Evolutionary conservation across 2,797 vertebrate species (phyloP), one percentile per base, ranked within the genome.

Genomic region (Chelon labrosus): DNA sequence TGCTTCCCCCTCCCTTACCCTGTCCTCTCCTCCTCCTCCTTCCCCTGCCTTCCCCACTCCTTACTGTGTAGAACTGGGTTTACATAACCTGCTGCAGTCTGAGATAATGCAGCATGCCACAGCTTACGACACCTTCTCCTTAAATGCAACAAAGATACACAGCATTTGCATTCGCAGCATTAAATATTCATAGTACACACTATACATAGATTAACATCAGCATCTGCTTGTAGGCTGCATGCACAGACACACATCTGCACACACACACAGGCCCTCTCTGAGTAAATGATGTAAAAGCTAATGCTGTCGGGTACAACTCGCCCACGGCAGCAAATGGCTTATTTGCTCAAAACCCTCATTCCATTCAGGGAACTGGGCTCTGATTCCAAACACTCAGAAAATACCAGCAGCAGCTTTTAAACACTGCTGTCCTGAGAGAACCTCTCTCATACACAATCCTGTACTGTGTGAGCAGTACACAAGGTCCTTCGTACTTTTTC

Each of bases 11-110:
- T 7, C 64, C 35, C 53, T 10, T 16, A 31, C 25, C 50, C 12
- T 4, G 13, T 46, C 17, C 6, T 12, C 47, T 14, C 44, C 49
- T 60, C 54, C 54, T 70, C 73, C 70, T 9, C 54, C 10, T 17
- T 22, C 50, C 49, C 64, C 57, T 57, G 69, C 51, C 51, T 5
- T 65, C 49, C 72, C 73, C 74, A 41, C 71, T 68, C 68, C 66
- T 76, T 35, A 50, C 85, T 74, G 75, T 79, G 75, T 85, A 70
- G 69, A 84, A 72, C 19, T 68, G 86, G 79, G 73, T 89, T 92
- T 93, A 92, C 86, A 91, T 93, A 92, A 93, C 80, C 74, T 75
- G 90, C 91, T 92, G 91, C 91, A 92, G 92, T 90, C 89, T 89
- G 89, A 85, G 80, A 83, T 71, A 89, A 80, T 53, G 87, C 88